Evolutionary conservation across 1,140 invertebrate genomes (phyloP), one percentile per base, ranked within the genome.

Genomic region (Pygmarrhopalites habei): DNA sequence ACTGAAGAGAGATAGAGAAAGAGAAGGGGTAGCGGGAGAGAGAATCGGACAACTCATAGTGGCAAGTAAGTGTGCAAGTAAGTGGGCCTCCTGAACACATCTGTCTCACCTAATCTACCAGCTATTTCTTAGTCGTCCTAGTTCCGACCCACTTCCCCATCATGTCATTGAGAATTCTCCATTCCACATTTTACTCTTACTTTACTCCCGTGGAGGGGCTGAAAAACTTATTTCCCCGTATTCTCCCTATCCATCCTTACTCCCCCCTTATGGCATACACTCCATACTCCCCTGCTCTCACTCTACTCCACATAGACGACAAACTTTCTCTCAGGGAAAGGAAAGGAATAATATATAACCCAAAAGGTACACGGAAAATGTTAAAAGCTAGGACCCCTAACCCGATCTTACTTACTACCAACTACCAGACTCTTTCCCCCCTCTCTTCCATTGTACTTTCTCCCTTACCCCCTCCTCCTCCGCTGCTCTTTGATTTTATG

Each of bases 121-220:
- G n/a, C 64, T 58, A 60, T 65, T 65, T 32, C 64, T 65, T 65
- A 47, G 51, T 52, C 25, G 49, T 60, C 55, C 53, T 29, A n/a
- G 58, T 65, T 65, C 63, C 63, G 51, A 60, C 58, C 64, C 49
- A 60, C 47, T 56, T 61, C 62, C 44, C 43, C 25, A 41, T 35
- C 23, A 52, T 53, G 41, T 61, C 49, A 61, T 32, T 52, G 49
- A 52, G 25, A 52, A 25, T 26, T 23, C 49, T 52, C 5, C 23
- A 52, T 29, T 52, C 25, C 25, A 52, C 49, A 26, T 26, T 26
- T 52, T 29, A 26, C 49, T 52, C 25, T 35, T 35, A 35, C 15
- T 35, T 35, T 15, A 7, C 32, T 35, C 15, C 15, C 5, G 32
- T 35, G 32, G 15, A 35, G 32, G 32, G 32, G 32, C 32, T 35